These are phyloP conservation scores for Chelon auratus DNA, from an alignment of 2,797 vertebrate genomes.

Conservation along the genomic window DNA sequence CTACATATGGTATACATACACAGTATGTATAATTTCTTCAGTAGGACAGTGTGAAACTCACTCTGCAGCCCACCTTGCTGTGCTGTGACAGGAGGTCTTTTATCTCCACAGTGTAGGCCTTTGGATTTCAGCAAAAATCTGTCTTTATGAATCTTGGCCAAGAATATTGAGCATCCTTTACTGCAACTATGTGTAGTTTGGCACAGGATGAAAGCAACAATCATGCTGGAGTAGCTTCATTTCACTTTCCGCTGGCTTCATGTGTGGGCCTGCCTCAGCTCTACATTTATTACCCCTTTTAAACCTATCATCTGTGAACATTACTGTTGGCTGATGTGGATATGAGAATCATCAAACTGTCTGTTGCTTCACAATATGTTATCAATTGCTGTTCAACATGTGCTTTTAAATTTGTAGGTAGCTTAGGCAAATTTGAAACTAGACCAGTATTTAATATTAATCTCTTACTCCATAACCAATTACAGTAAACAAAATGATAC, in stretches of 20 bases:
- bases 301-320: slow-evolving; percentile 44
- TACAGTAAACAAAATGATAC: too few relatives aligned
- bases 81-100: slow-evolving; percentile 61
- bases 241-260: slow-evolving; percentile 38
- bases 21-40: slow-evolving; percentile 62
- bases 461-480: too few relatives aligned
- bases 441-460: background rate
- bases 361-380: background rate
- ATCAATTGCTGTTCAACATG: background rate
- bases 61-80: slow-evolving; percentile 48
- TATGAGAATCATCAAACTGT: slow-evolving; percentile 2
- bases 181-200: slow-evolving; percentile 45
- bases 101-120: slow-evolving; percentile 47
- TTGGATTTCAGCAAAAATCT: slow-evolving; percentile 59
- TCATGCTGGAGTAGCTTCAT: slow-evolving; percentile 48
- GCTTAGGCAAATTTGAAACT: background rate
- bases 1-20: too few relatives aligned
- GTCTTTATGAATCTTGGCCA: slow-evolving; percentile 59
- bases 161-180: slow-evolving; percentile 39
- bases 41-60: slow-evolving; percentile 36
- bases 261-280: slow-evolving; percentile 38
- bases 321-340: slow-evolving; percentile 25
- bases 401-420: background rate
- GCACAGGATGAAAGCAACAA: slow-evolving; percentile 54
- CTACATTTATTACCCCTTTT: slow-evolving; percentile 54